Evolutionary conservation across 1,140 invertebrate genomes (phyloP).

Genomic region (Cyrtorhinus lividipennis): DNA sequence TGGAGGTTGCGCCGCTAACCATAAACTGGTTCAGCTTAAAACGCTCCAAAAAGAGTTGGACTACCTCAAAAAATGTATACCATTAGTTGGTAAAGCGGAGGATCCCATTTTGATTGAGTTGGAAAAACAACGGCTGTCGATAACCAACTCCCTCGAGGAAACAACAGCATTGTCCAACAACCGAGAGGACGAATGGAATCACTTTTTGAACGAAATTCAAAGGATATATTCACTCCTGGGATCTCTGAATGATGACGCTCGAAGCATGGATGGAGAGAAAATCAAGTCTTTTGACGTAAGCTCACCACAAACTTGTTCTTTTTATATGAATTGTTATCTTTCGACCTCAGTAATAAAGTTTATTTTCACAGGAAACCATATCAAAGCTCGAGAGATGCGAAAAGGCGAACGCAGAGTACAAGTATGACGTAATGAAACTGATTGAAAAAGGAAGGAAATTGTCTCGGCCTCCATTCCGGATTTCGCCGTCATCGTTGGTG

Average conservation of each 20-base stretch:
- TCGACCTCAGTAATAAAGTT: too few species aligned
- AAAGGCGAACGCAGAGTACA: slow-evolving; percentile 15
- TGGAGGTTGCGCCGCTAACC: neutral
- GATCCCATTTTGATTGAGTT: neutral
- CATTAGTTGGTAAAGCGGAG: neutral
- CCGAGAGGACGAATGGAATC: neutral
- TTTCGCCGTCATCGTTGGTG: neutral
- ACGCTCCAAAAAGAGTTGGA: slow-evolving; percentile 1
- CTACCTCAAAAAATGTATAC: neutral
- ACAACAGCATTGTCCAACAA: neutral
- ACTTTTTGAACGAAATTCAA: neutral
- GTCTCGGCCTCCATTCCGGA: slow-evolving; percentile 32
- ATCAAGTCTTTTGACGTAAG: neutral
- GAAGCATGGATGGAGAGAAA: neutral
- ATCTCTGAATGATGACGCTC: neutral
- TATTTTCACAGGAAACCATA: slow-evolving; percentile 21
- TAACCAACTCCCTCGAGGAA: neutral
- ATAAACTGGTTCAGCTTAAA: slow-evolving; percentile 4
- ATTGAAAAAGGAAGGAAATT: neutral
- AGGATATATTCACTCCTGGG: neutral
- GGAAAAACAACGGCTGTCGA: neutral
- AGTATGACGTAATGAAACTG: slow-evolving; percentile 20
- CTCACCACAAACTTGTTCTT: too few species aligned
- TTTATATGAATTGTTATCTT: too few species aligned
- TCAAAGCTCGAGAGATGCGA: slow-evolving; percentile 24